A percentile compares a stretch with the other conserved stretches of the same genome.
These are phyloP conservation scores for Alces alces DNA, from an alignment of 2,113 vertebrate species.

Conservation along the genomic window DNA sequence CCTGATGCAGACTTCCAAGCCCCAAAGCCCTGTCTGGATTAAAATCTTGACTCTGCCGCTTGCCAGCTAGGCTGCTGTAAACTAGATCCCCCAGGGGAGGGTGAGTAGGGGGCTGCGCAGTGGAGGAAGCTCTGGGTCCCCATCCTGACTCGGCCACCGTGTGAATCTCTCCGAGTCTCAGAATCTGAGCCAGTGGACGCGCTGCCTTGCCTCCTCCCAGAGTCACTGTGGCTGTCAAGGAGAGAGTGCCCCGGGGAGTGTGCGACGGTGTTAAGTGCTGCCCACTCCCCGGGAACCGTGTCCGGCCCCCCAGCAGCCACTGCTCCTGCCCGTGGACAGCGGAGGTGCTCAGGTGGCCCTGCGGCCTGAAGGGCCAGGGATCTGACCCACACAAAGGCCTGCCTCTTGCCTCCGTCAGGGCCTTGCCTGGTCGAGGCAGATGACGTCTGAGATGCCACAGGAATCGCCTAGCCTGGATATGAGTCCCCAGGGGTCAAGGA, in stretches of 20 bases:
- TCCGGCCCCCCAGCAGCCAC: fast-evolving
- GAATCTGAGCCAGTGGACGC: too few species aligned
- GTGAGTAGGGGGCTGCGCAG: background rate
- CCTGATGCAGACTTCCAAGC: background rate
- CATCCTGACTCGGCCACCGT: background rate
- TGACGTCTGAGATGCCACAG: background rate
- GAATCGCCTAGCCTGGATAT: background rate
- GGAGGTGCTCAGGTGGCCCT: background rate
- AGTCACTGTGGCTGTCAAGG: background rate
- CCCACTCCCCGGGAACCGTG: background rate
- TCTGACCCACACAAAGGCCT: background rate
- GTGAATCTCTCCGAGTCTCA: background rate
- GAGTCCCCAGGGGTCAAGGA: background rate
- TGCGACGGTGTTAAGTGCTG: background rate
- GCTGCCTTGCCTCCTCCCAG: background rate
- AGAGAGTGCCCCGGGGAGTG: background rate
- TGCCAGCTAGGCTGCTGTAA: background rate
- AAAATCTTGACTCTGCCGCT: background rate
- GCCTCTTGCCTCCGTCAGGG: background rate
- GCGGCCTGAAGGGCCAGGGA: background rate
- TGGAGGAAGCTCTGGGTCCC: background rate
- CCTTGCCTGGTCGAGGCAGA: background rate
- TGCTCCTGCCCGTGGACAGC: background rate
- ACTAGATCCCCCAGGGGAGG: background rate
- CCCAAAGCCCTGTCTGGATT: background rate